Evolutionary conservation across 2,797 vertebrate genomes (phyloP).

Genomic region (Epinephelus awoara): DNA sequence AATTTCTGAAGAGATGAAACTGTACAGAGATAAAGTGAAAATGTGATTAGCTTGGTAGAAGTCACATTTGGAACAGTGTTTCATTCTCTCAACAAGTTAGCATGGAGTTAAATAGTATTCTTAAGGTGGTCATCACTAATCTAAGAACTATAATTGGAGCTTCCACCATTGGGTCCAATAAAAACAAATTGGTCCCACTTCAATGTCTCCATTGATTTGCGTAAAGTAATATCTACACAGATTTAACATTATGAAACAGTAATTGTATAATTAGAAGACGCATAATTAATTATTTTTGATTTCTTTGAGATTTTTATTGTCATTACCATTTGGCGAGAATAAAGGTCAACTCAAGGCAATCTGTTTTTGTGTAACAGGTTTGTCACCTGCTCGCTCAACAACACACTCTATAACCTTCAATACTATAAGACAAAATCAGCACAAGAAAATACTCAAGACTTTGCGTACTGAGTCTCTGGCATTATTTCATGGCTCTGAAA

Average conservation of each 20-base stretch:
- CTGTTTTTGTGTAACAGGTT: background rate
- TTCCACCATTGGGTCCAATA: constrained; percentile 14
- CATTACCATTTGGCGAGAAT: background rate
- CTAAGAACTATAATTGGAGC: background rate
- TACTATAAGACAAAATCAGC: background rate
- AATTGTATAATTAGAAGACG: constrained; percentile 21
- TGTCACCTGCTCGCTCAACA: background rate
- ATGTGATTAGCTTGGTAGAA: background rate
- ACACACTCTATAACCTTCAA: constrained; percentile 4
- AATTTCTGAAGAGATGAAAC: background rate
- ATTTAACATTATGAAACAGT: background rate
- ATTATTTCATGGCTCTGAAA: constrained; percentile 29
- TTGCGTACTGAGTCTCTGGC: background rate
- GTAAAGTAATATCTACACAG: constrained; percentile 18
- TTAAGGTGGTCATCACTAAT: constrained; percentile 17
- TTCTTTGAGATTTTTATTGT: constrained; percentile 5
- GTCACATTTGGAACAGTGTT: background rate
- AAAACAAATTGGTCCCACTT: constrained; percentile 25
- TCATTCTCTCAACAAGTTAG: background rate
- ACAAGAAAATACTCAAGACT: background rate
- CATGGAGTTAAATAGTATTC: constrained; percentile 1
- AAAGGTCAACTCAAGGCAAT: background rate
- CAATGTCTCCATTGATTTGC: constrained; percentile 14
- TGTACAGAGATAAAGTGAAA: background rate
- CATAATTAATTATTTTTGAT: constrained; percentile 12